Evolutionary conservation across 2,113 vertebrate species (phyloP).

Genomic region (Gymnorhina tibicen): DNA sequence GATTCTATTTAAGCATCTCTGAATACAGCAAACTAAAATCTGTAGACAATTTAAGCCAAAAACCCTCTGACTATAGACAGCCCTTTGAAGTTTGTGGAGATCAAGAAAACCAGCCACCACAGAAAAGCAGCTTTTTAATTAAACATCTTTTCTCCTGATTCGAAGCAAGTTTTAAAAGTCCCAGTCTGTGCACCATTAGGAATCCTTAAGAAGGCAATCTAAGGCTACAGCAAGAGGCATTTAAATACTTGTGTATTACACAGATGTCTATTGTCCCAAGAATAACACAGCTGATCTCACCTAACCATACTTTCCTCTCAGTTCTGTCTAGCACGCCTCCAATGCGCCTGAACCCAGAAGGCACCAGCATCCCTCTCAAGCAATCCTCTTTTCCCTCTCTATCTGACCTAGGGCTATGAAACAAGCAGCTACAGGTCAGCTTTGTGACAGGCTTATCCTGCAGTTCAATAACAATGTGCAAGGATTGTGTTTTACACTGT

Average conservation of each 20-base stretch:
- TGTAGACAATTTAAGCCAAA: constrained; percentile 37
- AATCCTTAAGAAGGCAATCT: not conserved
- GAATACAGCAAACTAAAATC: constrained; percentile 20
- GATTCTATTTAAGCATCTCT: constrained; percentile 4
- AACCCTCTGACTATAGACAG: not conserved
- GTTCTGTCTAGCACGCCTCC: not conserved
- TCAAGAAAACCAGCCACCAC: constrained; percentile 9
- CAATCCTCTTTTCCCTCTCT: not conserved
- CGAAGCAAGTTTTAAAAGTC: not conserved
- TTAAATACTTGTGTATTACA: not conserved
- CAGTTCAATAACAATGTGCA: not conserved
- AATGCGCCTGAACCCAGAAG: accelerated
- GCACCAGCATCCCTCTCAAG: not conserved
- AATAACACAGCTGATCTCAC: not conserved
- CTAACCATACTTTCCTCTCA: not conserved
- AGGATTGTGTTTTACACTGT: not conserved
- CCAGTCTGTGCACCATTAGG: not conserved
- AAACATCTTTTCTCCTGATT: constrained; percentile 17
- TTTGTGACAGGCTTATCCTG: accelerated
- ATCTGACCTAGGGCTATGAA: not conserved
- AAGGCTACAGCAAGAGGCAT: not conserved
- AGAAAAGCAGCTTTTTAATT: constrained; percentile 52
- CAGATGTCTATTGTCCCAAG: not conserved
- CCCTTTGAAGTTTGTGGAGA: constrained; percentile 37
- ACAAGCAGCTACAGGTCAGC: not conserved